phyloP scores from a whole-genome alignment of 2,888 invertebrate species.

The Pollenia amentaria region DNA sequence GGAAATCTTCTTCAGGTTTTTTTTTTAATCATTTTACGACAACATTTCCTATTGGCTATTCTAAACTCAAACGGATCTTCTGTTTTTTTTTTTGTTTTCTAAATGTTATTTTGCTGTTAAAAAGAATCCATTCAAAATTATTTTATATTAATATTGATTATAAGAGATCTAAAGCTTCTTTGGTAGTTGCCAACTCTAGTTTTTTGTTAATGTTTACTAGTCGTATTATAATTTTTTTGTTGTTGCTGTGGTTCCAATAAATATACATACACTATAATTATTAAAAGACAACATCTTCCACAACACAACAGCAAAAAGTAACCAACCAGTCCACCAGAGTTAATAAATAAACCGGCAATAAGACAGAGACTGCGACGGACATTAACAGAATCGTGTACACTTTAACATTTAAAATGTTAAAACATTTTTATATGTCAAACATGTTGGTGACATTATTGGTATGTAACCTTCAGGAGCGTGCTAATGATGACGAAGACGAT shows the following conservation, averaged over 20 bases:
- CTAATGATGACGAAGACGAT: conserved; percentile 60
- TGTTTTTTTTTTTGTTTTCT: conserved; percentile 25
- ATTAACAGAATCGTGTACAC: conserved; percentile 69
- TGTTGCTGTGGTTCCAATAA: conserved; percentile 30
- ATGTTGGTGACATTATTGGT: conserved; percentile 74
- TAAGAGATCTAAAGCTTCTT: conserved; percentile 63
- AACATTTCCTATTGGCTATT: conserved; percentile 27
- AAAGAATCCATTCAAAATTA: conserved; percentile 50
- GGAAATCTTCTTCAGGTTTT: no score
- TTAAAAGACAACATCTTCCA: conserved; percentile 9
- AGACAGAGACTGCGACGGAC: conserved; percentile 14
- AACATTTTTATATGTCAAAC: conserved; percentile 72
- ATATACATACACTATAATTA: conserved; percentile 62
- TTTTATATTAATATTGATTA: conserved; percentile 66
- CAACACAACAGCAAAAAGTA: conserved; percentile 2
- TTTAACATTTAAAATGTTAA: conserved; percentile 74
- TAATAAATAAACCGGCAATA: conserved; percentile 35
- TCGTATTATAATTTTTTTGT: neutral
- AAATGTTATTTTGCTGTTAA: conserved; percentile 58
- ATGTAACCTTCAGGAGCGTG: conserved; percentile 74
- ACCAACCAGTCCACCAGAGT: conserved; percentile 26
- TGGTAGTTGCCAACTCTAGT: conserved; percentile 49
- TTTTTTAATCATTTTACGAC: neutral
- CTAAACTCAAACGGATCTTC: conserved; percentile 21
- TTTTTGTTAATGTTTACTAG: conserved; percentile 29